Evolutionary conservation across 1,140 invertebrate genomes (phyloP).

Genomic region (Bombus impatiens): DNA sequence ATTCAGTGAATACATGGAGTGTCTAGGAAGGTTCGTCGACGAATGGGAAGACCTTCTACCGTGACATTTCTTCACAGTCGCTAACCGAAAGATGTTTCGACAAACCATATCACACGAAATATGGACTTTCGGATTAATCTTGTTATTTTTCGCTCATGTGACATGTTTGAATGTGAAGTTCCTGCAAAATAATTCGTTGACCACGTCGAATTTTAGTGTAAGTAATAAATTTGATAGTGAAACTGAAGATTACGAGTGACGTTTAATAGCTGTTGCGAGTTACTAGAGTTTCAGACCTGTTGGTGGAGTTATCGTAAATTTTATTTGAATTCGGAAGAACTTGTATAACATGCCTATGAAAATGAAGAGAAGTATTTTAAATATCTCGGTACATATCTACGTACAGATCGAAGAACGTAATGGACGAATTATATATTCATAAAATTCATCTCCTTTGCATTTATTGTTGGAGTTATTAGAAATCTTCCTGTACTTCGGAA

Average conservation of each 20-base stretch:
- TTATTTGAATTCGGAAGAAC: background rate
- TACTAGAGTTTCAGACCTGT: no score
- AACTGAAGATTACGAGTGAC: background rate
- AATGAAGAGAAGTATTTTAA: background rate
- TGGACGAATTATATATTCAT: background rate
- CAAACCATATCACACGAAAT: background rate
- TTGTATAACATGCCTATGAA: background rate
- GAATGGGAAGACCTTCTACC: slow-evolving; percentile 14
- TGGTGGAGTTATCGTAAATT: no score
- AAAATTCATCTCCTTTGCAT: background rate
- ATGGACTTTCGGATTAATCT: slow-evolving; percentile 17
- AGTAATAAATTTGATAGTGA: slow-evolving; percentile 36
- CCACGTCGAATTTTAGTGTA: slow-evolving; percentile 22
- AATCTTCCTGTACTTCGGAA: background rate
- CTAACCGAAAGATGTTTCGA: slow-evolving; percentile 44
- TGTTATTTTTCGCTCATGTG: background rate
- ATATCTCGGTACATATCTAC: background rate
- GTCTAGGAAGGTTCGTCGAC: slow-evolving; percentile 25
- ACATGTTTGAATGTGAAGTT: slow-evolving; percentile 6
- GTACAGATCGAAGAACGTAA: background rate
- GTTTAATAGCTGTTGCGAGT: background rate
- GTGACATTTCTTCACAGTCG: slow-evolving; percentile 10
- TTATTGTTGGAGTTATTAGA: background rate
- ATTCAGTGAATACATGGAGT: slow-evolving; percentile 27
- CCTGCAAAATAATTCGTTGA: background rate